Percentiles rank a stretch among this genome's conserved stretches.
phyloP scores from a whole-genome alignment of 2,797 vertebrate genomes.

The Coranthus polyacanthus region DNA sequence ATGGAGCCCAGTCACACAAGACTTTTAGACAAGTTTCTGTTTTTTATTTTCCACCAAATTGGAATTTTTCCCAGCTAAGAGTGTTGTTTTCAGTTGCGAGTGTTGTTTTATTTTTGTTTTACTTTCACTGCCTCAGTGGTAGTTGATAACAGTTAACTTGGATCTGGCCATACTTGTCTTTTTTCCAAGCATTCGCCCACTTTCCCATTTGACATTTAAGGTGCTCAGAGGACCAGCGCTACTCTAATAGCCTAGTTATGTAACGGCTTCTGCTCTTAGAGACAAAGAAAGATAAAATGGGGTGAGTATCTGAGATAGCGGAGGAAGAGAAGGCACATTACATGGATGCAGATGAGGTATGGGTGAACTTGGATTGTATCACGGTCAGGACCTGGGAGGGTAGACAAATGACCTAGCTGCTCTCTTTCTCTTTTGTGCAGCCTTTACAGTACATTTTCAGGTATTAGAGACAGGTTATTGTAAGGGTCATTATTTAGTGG shows the following conservation, averaged over 20 bases:
- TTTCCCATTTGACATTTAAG: conserved; percentile 68
- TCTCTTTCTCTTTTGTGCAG: not conserved
- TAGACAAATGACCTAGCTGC: conserved; percentile 1
- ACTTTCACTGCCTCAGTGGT: conserved; percentile 14
- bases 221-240: conserved; percentile 56
- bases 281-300: conserved; percentile 55
- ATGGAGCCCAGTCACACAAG: not conserved
- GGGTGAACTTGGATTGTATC: conserved; percentile 32
- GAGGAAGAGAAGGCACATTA: conserved; percentile 39
- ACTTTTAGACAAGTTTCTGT: conserved; percentile 1
- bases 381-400: conserved; percentile 5
- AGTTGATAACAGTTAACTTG: conserved; percentile 35
- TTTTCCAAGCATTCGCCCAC: conserved; percentile 39
- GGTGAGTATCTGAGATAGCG: conserved; percentile 42
- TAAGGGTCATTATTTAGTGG: not conserved
- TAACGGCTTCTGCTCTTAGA: conserved; percentile 64
- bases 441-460: conserved; percentile 4
- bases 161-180: conserved; percentile 26
- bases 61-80: conserved; percentile 24
- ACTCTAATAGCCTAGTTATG: conserved; percentile 71
- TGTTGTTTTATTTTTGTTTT: conserved; percentile 43
- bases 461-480: not conserved
- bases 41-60: conserved; percentile 16
- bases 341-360: conserved; percentile 28
- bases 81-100: conserved; percentile 38